A percentile compares a stretch with the other conserved stretches of the same genome.
Evolutionary conservation across 2,113 vertebrate species (phyloP).

Genomic region (Phainopepla nitens): DNA sequence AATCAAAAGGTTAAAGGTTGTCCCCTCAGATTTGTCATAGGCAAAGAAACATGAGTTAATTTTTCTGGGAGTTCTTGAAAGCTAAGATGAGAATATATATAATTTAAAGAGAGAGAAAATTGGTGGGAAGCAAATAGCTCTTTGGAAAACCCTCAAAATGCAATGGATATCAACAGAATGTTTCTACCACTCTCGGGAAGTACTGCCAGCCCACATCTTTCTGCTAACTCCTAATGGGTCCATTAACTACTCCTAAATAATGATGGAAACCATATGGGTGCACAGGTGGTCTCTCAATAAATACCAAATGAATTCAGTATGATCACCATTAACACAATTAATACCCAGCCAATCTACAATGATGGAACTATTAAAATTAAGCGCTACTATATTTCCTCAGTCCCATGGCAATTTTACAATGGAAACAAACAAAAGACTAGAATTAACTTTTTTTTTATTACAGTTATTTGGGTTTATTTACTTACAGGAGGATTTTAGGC

Average conservation of each 20-base stretch:
- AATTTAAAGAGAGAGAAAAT: constrained; percentile 29
- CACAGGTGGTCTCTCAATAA: constrained; percentile 74
- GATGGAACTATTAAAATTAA: constrained; percentile 72
- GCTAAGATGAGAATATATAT: neutral
- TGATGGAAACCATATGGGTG: constrained; percentile 75
- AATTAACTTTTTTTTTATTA: constrained; percentile 61
- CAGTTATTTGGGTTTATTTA: constrained; percentile 64
- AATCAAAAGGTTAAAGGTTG: neutral
- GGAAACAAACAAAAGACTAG: constrained; percentile 62
- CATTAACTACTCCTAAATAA: constrained; percentile 75
- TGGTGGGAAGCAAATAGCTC: constrained; percentile 23
- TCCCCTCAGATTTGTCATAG: neutral
- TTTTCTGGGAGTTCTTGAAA: neutral
- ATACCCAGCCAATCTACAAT: constrained; percentile 71
- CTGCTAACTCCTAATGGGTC: constrained; percentile 68
- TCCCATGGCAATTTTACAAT: constrained; percentile 64
- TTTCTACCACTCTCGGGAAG: constrained; percentile 20
- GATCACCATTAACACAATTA: constrained; percentile 76
- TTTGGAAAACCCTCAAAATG: constrained; percentile 22
- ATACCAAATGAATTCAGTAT: constrained; percentile 75
- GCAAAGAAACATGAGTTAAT: neutral
- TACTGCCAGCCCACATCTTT: constrained; percentile 61
- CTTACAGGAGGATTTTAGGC: neutral
- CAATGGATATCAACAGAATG: constrained; percentile 41
- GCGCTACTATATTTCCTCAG: constrained; percentile 34